phyloP scores from a whole-genome alignment of 2,797 vertebrate genomes.

The Cheirogaleus major region DNA sequence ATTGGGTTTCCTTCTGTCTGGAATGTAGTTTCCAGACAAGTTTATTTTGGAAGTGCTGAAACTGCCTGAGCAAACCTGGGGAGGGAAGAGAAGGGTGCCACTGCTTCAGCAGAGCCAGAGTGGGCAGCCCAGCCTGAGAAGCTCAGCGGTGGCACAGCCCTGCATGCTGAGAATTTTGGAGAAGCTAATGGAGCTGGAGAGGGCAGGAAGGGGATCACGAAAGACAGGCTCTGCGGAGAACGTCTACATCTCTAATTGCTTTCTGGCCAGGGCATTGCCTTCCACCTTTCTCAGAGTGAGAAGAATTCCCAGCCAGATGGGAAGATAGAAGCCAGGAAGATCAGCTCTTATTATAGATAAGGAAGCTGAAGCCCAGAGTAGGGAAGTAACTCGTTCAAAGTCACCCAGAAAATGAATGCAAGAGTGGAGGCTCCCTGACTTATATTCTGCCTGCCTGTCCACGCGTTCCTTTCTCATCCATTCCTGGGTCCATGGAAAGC shows the following conservation, averaged over 20 bases:
- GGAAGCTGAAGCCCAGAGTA: not conserved
- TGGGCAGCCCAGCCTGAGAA: not conserved
- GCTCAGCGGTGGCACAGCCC: not conserved
- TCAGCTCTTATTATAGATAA: not conserved
- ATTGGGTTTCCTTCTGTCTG: not conserved
- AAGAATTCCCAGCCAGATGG: not conserved
- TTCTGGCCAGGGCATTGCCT: not conserved
- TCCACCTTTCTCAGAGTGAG: not conserved
- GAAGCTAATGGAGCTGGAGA: not conserved
- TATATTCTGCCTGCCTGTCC: not conserved
- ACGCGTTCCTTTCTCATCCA: not conserved
- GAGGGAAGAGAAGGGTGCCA: not conserved
- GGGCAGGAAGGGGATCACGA: not conserved
- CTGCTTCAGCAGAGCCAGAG: not conserved
- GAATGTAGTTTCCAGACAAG: not conserved
- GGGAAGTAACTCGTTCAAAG: not conserved
- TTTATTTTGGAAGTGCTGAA: not conserved
- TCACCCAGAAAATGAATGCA: not conserved
- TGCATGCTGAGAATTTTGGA: not conserved
- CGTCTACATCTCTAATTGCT: not conserved
- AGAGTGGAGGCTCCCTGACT: not conserved
- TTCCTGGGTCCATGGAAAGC: not conserved
- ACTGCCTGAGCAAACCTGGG: not conserved
- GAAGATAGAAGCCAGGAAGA: not conserved
- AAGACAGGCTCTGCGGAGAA: not conserved